Conservation (phyloP, 2,113 vertebrate species). For the Daubentonia madagascariensis region DNA sequence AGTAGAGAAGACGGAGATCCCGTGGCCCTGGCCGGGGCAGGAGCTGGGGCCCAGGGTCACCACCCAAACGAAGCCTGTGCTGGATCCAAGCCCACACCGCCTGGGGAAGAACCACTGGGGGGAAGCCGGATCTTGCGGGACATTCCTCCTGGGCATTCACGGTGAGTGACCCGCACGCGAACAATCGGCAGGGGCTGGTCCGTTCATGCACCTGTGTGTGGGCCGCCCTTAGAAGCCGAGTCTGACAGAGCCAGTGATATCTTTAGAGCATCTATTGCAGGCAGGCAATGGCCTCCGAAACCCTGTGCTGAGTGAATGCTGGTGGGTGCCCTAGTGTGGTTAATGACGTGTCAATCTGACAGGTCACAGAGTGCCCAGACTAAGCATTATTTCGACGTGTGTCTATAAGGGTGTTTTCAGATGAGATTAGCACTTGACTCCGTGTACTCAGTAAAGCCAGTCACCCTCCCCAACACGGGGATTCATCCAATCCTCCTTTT, state of each 20-base stretch:
- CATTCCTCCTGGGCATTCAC: background rate
- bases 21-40: fast-evolving
- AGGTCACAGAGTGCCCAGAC: background rate
- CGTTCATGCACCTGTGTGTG: background rate
- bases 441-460: background rate
- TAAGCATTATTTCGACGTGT: background rate
- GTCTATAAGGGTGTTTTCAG: background rate
- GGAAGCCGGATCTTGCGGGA: background rate
- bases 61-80: fast-evolving
- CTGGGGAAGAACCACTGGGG: fast-evolving
- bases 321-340: background rate
- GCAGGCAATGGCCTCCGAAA: fast-evolving
- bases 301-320: background rate
- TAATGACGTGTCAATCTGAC: background rate
- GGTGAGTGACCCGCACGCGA: background rate
- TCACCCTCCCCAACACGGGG: background rate
- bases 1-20: background rate
- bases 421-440: background rate
- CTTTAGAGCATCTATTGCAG: too few relatives aligned
- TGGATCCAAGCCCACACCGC: fast-evolving
- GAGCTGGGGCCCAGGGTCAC: fast-evolving
- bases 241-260: too few relatives aligned
- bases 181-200: background rate
- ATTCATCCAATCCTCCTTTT: background rate
- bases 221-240: too few relatives aligned